Conservation (phyloP, 2,797 vertebrate genomes). For the Hippoglossus hippoglossus region DNA sequence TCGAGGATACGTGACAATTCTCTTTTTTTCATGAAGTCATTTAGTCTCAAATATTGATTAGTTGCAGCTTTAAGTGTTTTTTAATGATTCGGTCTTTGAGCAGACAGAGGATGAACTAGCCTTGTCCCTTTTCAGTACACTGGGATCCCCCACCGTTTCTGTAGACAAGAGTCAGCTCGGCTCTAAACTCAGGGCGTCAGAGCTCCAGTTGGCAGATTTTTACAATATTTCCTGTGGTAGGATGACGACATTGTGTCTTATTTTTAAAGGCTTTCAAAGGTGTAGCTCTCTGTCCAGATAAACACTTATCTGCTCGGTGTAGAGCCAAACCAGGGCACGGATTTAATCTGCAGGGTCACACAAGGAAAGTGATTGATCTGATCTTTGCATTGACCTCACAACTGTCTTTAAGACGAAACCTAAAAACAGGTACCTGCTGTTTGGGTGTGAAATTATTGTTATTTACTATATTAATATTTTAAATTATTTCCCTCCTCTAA, state of each 20-base stretch:
- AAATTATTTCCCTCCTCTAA: too few relatives aligned
- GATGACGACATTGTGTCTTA: conserved; percentile 39
- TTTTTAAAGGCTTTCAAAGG: conserved; percentile 46
- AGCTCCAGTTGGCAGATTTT: conserved; percentile 52
- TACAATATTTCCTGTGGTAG: conserved; percentile 44
- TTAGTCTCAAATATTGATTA: conserved; percentile 26
- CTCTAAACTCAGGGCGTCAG: conserved; percentile 37
- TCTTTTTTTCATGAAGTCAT: not conserved
- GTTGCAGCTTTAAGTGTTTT: conserved; percentile 22
- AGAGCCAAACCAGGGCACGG: conserved; percentile 8
- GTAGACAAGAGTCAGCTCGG: conserved; percentile 60
- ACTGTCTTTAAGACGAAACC: conserved; percentile 8
- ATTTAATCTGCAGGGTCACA: conserved; percentile 41
- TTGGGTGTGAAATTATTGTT: too few relatives aligned
- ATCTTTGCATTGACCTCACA: conserved; percentile 26
- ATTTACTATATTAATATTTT: too few relatives aligned
- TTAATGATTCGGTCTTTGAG: conserved; percentile 32
- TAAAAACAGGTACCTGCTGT: conserved; percentile 3
- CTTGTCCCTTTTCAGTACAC: conserved; percentile 48
- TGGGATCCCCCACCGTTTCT: conserved; percentile 49
- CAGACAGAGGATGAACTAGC: conserved; percentile 58
- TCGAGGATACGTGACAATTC: not conserved
- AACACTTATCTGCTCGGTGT: conserved; percentile 26
- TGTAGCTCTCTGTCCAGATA: conserved; percentile 39
- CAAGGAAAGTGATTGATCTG: conserved; percentile 3